Evolutionary conservation across 2,797 vertebrate species (phyloP).

Genomic region (Myripristis murdjan): DNA sequence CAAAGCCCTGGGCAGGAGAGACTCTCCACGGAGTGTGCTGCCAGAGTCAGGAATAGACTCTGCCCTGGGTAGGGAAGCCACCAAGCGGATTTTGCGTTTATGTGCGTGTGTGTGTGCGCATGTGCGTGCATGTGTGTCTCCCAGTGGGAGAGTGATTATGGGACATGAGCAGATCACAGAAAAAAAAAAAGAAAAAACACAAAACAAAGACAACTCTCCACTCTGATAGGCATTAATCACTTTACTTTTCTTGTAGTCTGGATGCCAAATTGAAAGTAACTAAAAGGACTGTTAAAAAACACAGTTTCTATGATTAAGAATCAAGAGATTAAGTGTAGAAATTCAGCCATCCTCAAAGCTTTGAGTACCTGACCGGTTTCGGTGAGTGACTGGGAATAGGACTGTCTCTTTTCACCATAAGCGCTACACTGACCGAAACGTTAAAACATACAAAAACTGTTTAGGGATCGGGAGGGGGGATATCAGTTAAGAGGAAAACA

Average conservation of each 20-base stretch:
- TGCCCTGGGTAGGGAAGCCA: constrained; percentile 60
- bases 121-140: constrained; percentile 54
- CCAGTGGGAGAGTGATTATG: constrained; percentile 55
- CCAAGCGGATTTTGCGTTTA: constrained; percentile 48
- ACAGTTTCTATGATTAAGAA: too few species aligned
- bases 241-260: constrained; percentile 27
- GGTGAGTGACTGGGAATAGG: too few species aligned
- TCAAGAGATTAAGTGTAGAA: too few species aligned
- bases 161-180: constrained; percentile 38
- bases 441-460: too few species aligned
- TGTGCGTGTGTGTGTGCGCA: constrained; percentile 40
- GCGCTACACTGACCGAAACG: too few species aligned
- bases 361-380: too few species aligned
- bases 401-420: neutral
- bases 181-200: neutral
- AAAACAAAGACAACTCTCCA: constrained; percentile 30
- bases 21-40: constrained; percentile 49
- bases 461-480: too few species aligned
- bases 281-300: neutral
- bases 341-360: too few species aligned
- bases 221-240: constrained; percentile 40
- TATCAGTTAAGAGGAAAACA: too few species aligned
- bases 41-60: constrained; percentile 67
- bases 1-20: constrained; percentile 60
- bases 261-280: constrained; percentile 22